A percentile compares a stretch with the other conserved stretches of the same genome.
Conservation (phyloP, 2,888 invertebrate genomes). For the Nycteola revayana region DNA sequence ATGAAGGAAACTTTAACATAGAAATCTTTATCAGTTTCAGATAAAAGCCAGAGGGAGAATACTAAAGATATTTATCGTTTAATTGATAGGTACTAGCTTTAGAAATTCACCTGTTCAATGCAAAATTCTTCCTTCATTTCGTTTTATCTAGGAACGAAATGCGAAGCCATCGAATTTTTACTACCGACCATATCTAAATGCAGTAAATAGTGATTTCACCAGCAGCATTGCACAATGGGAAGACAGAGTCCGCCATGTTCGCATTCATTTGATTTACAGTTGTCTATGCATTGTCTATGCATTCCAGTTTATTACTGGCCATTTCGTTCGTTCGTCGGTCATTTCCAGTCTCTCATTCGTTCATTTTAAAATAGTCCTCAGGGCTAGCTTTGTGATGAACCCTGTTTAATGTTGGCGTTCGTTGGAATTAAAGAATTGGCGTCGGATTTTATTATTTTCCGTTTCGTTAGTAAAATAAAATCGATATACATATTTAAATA, state of each 20-base stretch:
- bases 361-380: constrained; percentile 10
- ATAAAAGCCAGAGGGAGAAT: no score
- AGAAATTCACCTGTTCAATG: no score
- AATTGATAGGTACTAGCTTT: no score
- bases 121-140: no score
- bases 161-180: constrained; percentile 5
- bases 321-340: constrained; percentile 2
- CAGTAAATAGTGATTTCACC: constrained; percentile 1
- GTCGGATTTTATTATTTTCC: no score
- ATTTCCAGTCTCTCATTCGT: background rate
- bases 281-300: constrained; percentile 8
- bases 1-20: no score
- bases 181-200: background rate
- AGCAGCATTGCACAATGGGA: background rate
- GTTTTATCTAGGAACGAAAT: constrained; percentile 33
- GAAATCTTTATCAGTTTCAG: no score
- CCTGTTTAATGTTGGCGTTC: background rate
- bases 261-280: constrained; percentile 20
- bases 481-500: no score
- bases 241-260: background rate
- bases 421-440: no score
- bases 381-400: constrained; percentile 11
- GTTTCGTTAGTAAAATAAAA: no score
- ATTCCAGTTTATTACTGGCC: constrained; percentile 13
- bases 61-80: no score